These are phyloP conservation scores for Metallyticus violacea DNA, from an alignment of 2,888 invertebrate genomes.

Conservation along the genomic window DNA sequence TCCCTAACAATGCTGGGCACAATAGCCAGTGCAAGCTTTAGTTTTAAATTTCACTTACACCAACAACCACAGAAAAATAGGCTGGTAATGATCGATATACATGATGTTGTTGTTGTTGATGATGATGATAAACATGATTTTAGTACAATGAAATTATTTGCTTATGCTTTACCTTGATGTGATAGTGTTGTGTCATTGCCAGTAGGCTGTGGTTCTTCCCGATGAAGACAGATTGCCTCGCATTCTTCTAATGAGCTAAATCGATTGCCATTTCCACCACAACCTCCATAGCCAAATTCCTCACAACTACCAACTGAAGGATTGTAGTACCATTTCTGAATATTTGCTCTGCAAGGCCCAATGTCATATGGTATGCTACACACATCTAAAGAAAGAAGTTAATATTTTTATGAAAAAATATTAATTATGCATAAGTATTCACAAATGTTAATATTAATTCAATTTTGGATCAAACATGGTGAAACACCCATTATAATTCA, in stretches of 20 bases:
- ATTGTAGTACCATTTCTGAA: slow-evolving; percentile 72
- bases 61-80: no score
- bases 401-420: neutral
- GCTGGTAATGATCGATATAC: no score
- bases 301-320: slow-evolving; percentile 58
- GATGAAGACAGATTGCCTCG: slow-evolving; percentile 64
- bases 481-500: no score
- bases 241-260: slow-evolving; percentile 75
- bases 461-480: no score
- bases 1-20: no score
- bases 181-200: slow-evolving; percentile 45
- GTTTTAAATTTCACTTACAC: no score
- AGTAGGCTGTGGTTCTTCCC: slow-evolving; percentile 53
- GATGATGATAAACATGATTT: no score
- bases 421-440: no score
- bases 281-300: slow-evolving; percentile 76
- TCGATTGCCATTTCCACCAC: slow-evolving; percentile 79
- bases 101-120: no score
- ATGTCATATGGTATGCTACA: slow-evolving; percentile 64
- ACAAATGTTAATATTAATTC: no score
- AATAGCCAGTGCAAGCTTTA: no score
- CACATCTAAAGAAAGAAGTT: slow-evolving; percentile 55
- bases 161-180: slow-evolving; percentile 43
- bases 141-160: no score
- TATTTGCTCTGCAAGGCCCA: slow-evolving; percentile 67